Evolutionary conservation across 2,113 vertebrate genomes (phyloP).

Genomic region (Propithecus coquereli): DNA sequence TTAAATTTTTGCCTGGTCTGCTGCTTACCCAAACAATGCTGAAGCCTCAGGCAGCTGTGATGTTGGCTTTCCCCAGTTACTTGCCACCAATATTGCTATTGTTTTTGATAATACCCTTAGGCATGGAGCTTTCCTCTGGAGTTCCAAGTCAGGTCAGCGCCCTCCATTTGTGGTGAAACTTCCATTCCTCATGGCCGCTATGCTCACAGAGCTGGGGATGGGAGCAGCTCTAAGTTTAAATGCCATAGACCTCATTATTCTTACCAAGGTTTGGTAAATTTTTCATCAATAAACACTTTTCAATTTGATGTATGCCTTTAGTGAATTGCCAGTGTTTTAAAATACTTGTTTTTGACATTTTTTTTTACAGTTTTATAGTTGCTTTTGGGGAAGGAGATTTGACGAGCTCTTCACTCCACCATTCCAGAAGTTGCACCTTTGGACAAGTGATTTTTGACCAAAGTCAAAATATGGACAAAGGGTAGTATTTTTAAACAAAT

Average conservation of each 20-base stretch:
- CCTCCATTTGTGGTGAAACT: not conserved
- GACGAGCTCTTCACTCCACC: not conserved
- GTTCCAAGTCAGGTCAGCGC: not conserved
- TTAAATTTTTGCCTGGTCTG: not conserved
- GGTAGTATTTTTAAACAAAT: not conserved
- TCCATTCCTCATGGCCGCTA: not conserved
- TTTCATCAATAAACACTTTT: not conserved
- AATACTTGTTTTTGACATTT: not conserved
- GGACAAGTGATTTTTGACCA: not conserved
- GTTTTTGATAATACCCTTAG: not conserved
- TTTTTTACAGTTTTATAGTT: not conserved
- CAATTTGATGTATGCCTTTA: not conserved
- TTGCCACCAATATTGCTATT: not conserved
- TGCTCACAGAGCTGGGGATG: not conserved
- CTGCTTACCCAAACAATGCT: not conserved
- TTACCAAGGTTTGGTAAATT: not conserved
- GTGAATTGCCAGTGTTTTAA: not conserved
- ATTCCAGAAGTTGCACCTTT: not conserved
- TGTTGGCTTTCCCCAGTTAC: not conserved
- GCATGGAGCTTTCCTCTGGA: not conserved
- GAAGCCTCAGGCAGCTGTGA: not conserved
- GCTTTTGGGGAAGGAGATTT: not conserved
- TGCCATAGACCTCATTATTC: not conserved
- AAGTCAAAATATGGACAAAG: not conserved
- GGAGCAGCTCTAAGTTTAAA: not conserved